Evolutionary conservation across 2,113 vertebrate genomes (phyloP).

Genomic region (Lathamus discolor): DNA sequence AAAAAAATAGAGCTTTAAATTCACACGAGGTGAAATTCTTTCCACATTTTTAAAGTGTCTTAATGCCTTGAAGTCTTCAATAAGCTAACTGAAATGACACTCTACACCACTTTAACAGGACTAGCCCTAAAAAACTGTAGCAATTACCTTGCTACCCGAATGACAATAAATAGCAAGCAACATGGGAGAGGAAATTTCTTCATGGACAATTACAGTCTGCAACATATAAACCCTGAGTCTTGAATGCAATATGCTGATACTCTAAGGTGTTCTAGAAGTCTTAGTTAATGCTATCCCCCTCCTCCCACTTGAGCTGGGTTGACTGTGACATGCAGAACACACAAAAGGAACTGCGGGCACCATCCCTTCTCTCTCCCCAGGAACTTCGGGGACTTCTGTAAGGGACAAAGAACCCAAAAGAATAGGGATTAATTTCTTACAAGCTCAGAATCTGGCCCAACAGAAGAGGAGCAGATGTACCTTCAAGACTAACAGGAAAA

Average conservation of each 20-base stretch:
- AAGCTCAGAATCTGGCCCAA: neutral
- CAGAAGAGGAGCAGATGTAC: neutral
- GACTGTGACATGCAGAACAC: neutral
- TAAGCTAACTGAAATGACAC: neutral
- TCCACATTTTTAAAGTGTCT: neutral
- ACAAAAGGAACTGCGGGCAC: neutral
- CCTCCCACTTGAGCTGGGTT: neutral
- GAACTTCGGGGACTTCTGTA: neutral
- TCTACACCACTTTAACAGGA: neutral
- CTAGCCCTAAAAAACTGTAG: neutral
- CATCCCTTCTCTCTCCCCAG: neutral
- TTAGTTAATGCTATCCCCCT: neutral
- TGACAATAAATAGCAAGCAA: neutral
- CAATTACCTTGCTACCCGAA: neutral
- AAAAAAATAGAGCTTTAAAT: neutral
- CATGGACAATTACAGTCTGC: neutral
- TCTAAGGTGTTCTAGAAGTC: neutral
- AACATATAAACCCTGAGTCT: neutral
- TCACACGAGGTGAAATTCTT: neutral
- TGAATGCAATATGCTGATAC: neutral
- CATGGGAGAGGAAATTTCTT: neutral
- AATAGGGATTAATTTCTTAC: neutral
- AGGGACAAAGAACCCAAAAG: neutral
- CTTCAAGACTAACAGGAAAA: neutral
- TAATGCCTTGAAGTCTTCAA: neutral